Percentiles rank a stretch among this genome's conserved stretches.
phyloP scores from a whole-genome alignment of 2,888 invertebrate genomes.

The Blomia tropicalis region DNA sequence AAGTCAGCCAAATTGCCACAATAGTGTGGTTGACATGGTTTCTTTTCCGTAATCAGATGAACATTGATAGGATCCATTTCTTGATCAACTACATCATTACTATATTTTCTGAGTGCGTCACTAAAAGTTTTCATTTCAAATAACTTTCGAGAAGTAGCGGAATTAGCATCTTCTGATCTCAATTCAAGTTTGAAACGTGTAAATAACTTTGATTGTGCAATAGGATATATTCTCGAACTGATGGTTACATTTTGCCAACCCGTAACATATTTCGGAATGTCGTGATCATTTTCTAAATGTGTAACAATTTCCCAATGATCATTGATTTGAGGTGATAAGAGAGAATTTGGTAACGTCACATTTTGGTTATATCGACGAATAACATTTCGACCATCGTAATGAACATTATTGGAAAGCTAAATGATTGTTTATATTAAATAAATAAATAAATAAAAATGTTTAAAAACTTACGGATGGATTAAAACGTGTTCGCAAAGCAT shows the following conservation, averaged over 20 bases:
- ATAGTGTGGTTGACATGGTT: slow-evolving; percentile 11
- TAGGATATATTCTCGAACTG: slow-evolving; percentile 20
- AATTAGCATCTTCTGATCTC: slow-evolving; percentile 3
- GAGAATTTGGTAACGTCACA: neutral
- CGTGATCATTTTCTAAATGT: slow-evolving; percentile 22
- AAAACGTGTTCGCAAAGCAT: slow-evolving; percentile 3
- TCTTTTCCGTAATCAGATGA: slow-evolving; percentile 12
- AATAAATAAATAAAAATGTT: slow-evolving; percentile 9
- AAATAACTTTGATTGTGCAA: slow-evolving; percentile 25
- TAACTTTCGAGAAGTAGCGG: neutral
- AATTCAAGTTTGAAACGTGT: slow-evolving; percentile 17
- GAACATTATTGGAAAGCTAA: neutral
- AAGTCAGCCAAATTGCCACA: neutral
- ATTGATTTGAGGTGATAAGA: slow-evolving; percentile 15
- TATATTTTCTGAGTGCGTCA: neutral
- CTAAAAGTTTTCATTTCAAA: neutral
- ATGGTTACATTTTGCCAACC: slow-evolving; percentile 27
- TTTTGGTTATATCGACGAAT: neutral
- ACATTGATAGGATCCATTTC: neutral
- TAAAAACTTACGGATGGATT: neutral
- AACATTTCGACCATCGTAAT: neutral
- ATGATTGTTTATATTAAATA: neutral
- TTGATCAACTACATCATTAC: neutral
- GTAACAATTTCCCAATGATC: slow-evolving; percentile 21
- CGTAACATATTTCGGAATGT: slow-evolving; percentile 14